Conservation (phyloP, 30 jellyfish, hydroid and myxozoan genomes). For the Clytia hemisphaerica region DNA sequence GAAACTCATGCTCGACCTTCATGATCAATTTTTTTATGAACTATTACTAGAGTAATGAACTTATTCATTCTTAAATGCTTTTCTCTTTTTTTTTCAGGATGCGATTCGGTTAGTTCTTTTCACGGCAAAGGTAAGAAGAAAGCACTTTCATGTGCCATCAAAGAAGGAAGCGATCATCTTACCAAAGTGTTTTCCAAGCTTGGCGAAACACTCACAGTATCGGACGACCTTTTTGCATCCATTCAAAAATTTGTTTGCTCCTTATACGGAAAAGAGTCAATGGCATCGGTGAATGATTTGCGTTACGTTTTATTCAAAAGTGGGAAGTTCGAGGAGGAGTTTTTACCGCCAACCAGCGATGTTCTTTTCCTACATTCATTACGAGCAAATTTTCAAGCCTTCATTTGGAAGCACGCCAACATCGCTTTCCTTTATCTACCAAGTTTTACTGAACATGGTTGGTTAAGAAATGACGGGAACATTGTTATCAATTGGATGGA, state of each 20-base stretch:
- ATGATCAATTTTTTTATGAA: neutral
- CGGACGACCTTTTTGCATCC: neutral
- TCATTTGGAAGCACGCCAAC: constrained; percentile 29
- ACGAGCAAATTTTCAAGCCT: constrained; percentile 29
- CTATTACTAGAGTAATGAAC: too few relatives aligned
- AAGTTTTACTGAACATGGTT: constrained; percentile 15
- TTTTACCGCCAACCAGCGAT: constrained; percentile 23
- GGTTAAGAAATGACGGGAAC: neutral
- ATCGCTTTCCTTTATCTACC: constrained; percentile 24
- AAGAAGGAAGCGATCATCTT: constrained; percentile 12
- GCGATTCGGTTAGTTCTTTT: constrained; percentile 18
- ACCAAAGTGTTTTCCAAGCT: constrained; percentile 12
- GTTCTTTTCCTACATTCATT: constrained; percentile 21
- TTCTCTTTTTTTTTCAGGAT: constrained; percentile 19
- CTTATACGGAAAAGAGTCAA: constrained; percentile 17
- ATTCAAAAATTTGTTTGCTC: constrained; percentile 6
- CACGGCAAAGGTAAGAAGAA: constrained; percentile 14
- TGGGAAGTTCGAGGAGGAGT: constrained; percentile 14
- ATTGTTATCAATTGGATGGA: too few relatives aligned
- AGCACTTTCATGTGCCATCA: neutral
- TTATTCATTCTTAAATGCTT: too few relatives aligned
- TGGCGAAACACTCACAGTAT: neutral
- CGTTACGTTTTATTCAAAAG: constrained; percentile 18
- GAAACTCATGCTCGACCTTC: too few relatives aligned
- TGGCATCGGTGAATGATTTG: constrained; percentile 6